Conservation (phyloP, 2,888 invertebrate genomes). For the Caenorhabditis japonica region DNA sequence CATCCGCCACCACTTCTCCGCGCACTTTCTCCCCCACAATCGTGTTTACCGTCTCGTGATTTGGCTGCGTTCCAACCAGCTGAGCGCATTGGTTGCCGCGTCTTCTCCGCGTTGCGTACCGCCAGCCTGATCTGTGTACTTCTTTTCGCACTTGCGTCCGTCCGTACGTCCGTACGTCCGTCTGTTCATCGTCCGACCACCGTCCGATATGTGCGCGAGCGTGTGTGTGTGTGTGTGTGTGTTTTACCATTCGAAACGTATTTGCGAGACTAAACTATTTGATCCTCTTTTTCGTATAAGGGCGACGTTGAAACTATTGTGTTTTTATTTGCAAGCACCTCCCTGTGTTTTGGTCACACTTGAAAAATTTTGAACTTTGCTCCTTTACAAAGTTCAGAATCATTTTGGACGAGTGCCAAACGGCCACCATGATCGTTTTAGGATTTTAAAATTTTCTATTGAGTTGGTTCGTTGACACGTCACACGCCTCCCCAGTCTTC, state of each 20-base stretch:
- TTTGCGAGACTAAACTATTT: constrained; percentile 53
- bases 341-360: constrained; percentile 28
- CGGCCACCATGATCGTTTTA: no score
- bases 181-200: neutral
- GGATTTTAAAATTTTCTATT: no score
- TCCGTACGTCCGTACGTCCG: constrained; percentile 13
- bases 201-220: no score
- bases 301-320: constrained; percentile 49
- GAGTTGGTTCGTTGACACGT: no score
- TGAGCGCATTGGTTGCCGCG: no score
- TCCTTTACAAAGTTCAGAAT: no score
- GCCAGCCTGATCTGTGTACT: constrained; percentile 28
- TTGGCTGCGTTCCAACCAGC: constrained; percentile 54
- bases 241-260: constrained; percentile 40
- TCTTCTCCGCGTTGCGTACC: no score
- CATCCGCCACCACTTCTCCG: constrained; percentile 16
- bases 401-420: no score
- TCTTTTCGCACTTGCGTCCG: constrained; percentile 13
- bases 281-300: constrained; percentile 48
- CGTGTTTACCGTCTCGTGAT: constrained; percentile 56
- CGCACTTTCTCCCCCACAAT: constrained; percentile 2
- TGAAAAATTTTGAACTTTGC: constrained; percentile 20
- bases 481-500: no score
- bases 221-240: constrained; percentile 16
- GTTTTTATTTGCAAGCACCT: constrained; percentile 38